These are phyloP conservation scores for Illadopsis cleaveri DNA, from an alignment of 2,113 vertebrate species.

Conservation along the genomic window DNA sequence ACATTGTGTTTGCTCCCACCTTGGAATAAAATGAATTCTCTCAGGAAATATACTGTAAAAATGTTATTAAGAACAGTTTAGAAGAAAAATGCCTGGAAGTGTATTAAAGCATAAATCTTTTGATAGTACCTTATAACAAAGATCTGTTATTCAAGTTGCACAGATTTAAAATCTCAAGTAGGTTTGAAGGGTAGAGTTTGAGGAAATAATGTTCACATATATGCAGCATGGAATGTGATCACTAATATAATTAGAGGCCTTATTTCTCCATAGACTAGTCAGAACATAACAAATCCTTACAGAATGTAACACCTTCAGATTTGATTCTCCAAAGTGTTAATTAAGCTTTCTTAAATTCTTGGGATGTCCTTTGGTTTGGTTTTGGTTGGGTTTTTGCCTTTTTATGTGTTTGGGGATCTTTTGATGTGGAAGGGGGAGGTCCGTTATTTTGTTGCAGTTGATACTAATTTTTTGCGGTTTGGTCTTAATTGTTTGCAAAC, in stretches of 20 bases:
- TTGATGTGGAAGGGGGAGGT: accelerated
- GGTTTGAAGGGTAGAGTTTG: background rate
- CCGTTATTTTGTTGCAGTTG: background rate
- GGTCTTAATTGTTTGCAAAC: background rate
- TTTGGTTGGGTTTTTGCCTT: background rate
- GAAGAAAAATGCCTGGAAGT: background rate
- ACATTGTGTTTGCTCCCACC: background rate
- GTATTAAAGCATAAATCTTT: background rate
- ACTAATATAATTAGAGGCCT: background rate
- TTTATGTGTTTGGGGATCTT: background rate
- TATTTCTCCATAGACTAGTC: background rate
- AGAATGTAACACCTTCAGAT: background rate
- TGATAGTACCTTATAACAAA: background rate
- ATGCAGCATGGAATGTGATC: background rate
- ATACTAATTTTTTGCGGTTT: background rate
- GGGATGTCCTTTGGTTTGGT: background rate
- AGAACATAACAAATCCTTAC: background rate
- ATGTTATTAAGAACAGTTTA: background rate
- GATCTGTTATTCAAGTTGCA: background rate
- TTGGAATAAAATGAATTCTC: background rate
- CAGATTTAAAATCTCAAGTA: background rate
- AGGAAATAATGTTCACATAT: background rate
- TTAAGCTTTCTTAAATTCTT: background rate
- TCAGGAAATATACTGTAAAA: background rate
- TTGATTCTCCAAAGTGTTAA: background rate